These are phyloP conservation scores for Naja naja DNA, from an alignment of 2,113 vertebrate genomes.

Conservation along the genomic window DNA sequence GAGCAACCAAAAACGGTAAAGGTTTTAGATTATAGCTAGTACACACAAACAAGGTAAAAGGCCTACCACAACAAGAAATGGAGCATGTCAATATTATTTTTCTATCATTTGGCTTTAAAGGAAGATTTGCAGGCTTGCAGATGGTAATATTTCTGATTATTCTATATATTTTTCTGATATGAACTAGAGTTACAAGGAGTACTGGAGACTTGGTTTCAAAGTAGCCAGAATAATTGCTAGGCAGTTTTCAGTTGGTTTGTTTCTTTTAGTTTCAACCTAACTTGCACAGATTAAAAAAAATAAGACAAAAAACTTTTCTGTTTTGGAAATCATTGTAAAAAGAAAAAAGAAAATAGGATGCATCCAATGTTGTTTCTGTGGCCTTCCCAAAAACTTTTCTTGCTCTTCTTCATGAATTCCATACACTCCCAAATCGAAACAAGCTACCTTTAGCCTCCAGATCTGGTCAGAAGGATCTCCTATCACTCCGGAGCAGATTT, in stretches of 20 bases:
- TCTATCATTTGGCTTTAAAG: background rate
- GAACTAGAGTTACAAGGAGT: background rate
- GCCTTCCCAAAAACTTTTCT: background rate
- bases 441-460: background rate
- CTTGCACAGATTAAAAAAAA: background rate
- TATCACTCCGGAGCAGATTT: background rate
- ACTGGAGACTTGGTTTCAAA: background rate
- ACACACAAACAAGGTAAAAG: background rate
- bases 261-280: background rate
- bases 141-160: background rate
- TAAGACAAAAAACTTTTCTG: background rate
- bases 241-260: background rate
- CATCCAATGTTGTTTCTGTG: background rate
- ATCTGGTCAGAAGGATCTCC: background rate
- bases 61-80: background rate
- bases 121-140: background rate
- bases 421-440: background rate
- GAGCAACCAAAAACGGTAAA: conserved; percentile 19
- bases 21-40: conserved; percentile 10
- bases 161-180: background rate
- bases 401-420: background rate
- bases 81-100: background rate
- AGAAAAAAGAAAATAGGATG: background rate
- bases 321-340: background rate
- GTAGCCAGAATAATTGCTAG: background rate